phyloP scores from a whole-genome alignment of 2,888 invertebrate species.

The Copidosoma aretas region DNA sequence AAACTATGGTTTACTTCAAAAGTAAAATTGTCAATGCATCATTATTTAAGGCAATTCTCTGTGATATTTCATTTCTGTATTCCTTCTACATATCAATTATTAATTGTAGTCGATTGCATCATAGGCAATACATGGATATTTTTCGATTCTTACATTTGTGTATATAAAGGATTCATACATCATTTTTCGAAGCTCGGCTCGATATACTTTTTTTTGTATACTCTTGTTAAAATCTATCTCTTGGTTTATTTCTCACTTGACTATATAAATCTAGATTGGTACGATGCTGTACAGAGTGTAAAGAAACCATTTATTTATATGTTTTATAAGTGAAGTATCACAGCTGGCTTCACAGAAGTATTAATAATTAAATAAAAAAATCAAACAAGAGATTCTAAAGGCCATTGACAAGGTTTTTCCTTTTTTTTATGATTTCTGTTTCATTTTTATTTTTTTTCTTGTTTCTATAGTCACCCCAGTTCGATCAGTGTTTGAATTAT shows the following conservation, averaged over 20 bases:
- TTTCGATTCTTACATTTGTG: too few species aligned
- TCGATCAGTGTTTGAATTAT: constrained; percentile 23
- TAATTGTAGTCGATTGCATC: constrained; percentile 1
- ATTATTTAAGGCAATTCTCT: constrained; percentile 30
- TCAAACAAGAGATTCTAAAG: constrained; percentile 46
- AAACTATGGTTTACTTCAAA: constrained; percentile 1
- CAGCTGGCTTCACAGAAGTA: constrained; percentile 59
- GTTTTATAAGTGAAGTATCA: constrained; percentile 54
- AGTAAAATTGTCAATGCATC: constrained; percentile 32
- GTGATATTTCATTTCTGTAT: not conserved
- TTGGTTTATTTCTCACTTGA: constrained; percentile 6
- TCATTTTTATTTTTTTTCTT: constrained; percentile 10
- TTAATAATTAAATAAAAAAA: constrained; percentile 50
- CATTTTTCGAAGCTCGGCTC: too few species aligned
- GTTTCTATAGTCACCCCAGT: constrained; percentile 34
- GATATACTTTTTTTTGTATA: not conserved
- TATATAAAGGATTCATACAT: too few species aligned
- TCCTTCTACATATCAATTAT: not conserved
- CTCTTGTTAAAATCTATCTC: constrained; percentile 7
- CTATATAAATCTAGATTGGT: constrained; percentile 28
- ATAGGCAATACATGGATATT: not conserved
- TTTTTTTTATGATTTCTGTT: constrained; percentile 26
- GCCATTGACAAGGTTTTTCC: constrained; percentile 48
- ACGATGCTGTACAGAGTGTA: constrained; percentile 43
- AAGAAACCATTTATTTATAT: constrained; percentile 33